Evolutionary conservation across 2,888 invertebrate species (phyloP).

Genomic region (Pristionchus arcanus): DNA sequence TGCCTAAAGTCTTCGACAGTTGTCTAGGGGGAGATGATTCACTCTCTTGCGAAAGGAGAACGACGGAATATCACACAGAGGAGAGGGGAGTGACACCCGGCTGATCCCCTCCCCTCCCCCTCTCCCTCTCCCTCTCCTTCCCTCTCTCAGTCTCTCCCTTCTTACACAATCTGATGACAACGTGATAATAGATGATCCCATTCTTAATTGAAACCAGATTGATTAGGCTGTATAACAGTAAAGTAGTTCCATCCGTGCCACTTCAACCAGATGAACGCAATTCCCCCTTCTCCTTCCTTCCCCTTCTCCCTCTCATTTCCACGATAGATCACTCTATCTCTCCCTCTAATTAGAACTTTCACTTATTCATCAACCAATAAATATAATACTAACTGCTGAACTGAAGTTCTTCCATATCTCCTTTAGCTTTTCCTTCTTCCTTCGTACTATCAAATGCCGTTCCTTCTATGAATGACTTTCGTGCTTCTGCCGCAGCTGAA

Average conservation of each 20-base stretch:
- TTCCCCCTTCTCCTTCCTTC: too few species aligned
- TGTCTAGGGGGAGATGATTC: constrained; percentile 27
- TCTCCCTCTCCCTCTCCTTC: neutral
- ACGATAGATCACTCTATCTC: neutral
- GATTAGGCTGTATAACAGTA: constrained; percentile 11
- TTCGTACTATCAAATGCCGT: constrained; percentile 72
- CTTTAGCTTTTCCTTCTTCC: constrained; percentile 70
- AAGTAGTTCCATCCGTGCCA: constrained; percentile 28
- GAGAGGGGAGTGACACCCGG: neutral
- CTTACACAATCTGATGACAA: constrained; percentile 1
- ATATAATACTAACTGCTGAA: constrained; percentile 67
- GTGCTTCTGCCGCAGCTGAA: constrained; percentile 77
- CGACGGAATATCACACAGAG: constrained; percentile 10
- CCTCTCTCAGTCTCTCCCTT: neutral
- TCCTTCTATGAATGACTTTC: constrained; percentile 77
- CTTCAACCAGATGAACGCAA: neutral
- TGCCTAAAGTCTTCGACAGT: neutral
- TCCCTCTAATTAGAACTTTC: constrained; percentile 26
- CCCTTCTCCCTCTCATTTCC: neutral
- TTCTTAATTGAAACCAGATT: neutral
- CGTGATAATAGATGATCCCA: neutral
- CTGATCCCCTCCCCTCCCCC: neutral
- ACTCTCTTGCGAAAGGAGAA: constrained; percentile 25
- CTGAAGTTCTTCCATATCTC: constrained; percentile 75
- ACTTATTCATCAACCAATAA: neutral